Evolutionary conservation across 2,113 vertebrate species (phyloP).

Genomic region (Mormyrus iriodes): DNA sequence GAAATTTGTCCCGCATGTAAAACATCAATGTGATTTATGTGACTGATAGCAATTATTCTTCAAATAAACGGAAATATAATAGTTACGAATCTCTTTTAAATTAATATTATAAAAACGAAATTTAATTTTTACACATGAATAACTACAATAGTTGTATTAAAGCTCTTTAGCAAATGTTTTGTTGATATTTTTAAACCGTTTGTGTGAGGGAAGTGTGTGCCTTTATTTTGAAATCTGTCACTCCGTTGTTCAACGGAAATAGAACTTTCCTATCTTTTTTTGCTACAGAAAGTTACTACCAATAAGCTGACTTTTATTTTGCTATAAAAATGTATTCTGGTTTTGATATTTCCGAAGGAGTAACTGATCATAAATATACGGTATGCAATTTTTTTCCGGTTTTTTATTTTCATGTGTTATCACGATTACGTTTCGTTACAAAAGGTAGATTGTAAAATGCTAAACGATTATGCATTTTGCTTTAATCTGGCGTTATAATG

Average conservation of each 20-base stretch:
- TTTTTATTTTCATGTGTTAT: not conserved
- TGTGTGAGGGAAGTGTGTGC: not conserved
- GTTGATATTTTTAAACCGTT: not conserved
- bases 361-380: not conserved
- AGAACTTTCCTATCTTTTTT: not conserved
- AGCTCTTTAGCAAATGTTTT: not conserved
- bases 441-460: not conserved
- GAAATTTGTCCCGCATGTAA: not conserved
- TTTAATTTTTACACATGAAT: not conserved
- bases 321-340: not conserved
- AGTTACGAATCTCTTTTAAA: not conserved
- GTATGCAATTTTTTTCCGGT: not conserved
- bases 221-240: slow-evolving; percentile 3
- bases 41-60: not conserved
- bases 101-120: not conserved
- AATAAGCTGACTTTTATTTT: not conserved
- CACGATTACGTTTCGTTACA: not conserved
- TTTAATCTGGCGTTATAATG: not conserved
- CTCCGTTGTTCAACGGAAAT: not conserved
- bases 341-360: not conserved
- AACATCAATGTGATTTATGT: not conserved
- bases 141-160: not conserved
- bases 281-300: not conserved
- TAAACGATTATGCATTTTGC: not conserved
- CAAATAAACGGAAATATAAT: not conserved